A percentile compares a stretch with the other conserved stretches of the same genome.
Conservation (phyloP, 37 sponge, comb jelly and placozoan genomes). For the Haliclona indistincta region DNA sequence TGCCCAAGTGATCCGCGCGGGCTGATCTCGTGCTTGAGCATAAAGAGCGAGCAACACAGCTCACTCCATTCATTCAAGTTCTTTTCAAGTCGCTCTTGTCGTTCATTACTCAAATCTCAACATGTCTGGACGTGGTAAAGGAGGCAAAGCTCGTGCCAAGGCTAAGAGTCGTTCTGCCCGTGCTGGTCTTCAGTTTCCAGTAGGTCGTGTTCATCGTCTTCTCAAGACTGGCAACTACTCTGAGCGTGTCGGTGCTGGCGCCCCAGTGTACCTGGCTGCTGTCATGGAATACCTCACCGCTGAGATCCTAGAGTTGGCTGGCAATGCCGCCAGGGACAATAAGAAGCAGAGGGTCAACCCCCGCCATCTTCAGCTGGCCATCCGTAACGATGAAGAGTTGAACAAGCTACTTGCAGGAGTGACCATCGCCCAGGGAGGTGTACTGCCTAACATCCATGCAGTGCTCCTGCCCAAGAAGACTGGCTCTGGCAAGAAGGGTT, state of each 20-base stretch:
- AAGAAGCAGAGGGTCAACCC: slow-evolving; percentile 99
- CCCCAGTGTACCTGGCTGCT: slow-evolving; percentile 99
- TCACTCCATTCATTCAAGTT: too few species aligned
- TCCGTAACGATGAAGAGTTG: slow-evolving; percentile 98
- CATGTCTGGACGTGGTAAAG: slow-evolving; percentile 99
- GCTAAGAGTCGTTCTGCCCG: slow-evolving; percentile 93
- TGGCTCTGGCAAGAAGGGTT: slow-evolving; percentile 68
- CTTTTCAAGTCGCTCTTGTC: too few species aligned
- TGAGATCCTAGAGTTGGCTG: slow-evolving; percentile 99
- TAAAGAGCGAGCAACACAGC: too few species aligned
- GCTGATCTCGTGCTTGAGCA: too few species aligned
- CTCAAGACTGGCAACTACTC: slow-evolving; percentile 91
- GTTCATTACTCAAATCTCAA: too few species aligned
- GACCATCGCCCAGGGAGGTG: slow-evolving; percentile 99
- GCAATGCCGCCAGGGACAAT: slow-evolving; percentile 99
- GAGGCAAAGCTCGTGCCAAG: slow-evolving; percentile 96
- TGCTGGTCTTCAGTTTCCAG: slow-evolving; percentile 99
- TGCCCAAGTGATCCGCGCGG: too few species aligned
- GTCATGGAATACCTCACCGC: slow-evolving; percentile 99
- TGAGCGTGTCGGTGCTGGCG: slow-evolving; percentile 96
- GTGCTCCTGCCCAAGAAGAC: slow-evolving; percentile 98
- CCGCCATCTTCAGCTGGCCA: slow-evolving; percentile 98
- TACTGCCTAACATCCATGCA: slow-evolving; percentile 99
- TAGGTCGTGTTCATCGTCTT: slow-evolving; percentile 97
- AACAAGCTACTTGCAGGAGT: slow-evolving; percentile 98